phyloP scores from a whole-genome alignment of 2,888 invertebrate genomes.

The Pollenia amentaria region DNA sequence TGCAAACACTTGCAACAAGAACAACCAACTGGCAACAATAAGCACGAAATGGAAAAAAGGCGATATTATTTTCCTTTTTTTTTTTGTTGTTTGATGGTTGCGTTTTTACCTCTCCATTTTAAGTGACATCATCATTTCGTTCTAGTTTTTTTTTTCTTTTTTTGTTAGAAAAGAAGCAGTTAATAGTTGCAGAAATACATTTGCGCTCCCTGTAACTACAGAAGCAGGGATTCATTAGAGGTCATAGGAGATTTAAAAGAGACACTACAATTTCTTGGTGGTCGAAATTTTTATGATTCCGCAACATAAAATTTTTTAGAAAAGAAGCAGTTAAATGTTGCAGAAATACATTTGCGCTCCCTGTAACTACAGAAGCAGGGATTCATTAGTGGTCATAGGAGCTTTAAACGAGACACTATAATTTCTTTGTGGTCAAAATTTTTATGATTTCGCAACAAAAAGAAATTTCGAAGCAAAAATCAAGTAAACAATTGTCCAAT shows the following conservation, averaged over 20 bases:
- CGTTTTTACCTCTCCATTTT: slow-evolving; percentile 46
- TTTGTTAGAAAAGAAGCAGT: slow-evolving; percentile 22
- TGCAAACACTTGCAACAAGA: slow-evolving; percentile 36
- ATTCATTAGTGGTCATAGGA: background rate
- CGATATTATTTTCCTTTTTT: slow-evolving; percentile 11
- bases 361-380: background rate
- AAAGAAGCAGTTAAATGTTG: slow-evolving; percentile 31
- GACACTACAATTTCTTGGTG: background rate
- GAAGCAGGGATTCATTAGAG: background rate
- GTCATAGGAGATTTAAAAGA: background rate
- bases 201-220: background rate
- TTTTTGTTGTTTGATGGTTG: background rate
- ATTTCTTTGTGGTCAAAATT: background rate
- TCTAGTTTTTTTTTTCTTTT: background rate
- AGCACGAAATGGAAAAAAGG: background rate
- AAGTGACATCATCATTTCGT: slow-evolving; percentile 54
- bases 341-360: background rate
- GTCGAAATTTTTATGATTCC: too few species aligned
- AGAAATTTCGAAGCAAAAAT: too few species aligned
- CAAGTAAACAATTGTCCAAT: too few species aligned
- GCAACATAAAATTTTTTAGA: background rate
- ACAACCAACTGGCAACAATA: slow-evolving; percentile 41
- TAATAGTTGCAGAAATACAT: background rate
- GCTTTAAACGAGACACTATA: background rate
- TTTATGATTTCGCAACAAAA: too few species aligned